Base-by-base conservation (phyloP, 2,888 invertebrate genomes). In the Plagodis pulveraria region DNA sequence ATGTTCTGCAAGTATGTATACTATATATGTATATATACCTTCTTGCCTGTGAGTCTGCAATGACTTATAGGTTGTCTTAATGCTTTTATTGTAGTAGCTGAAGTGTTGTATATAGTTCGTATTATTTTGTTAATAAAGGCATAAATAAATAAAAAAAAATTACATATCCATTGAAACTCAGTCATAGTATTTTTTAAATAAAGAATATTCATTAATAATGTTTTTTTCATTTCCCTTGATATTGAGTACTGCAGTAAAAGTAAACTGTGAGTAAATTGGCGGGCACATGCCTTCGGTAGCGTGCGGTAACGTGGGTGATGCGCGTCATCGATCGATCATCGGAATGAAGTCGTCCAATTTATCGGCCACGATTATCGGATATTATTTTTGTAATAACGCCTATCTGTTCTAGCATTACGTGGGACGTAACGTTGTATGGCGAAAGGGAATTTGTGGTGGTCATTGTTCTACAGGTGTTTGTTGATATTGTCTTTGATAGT, bases 311-410 rank as follows among this genome's bases (percentile, higher is more conserved):
- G 87, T 86, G 88, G 87, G 87, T 83, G 89, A 86, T 78, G 78
- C 78, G 76, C 80, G 74, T 76, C 70, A 67, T 56, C 80, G 74
- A 89, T 90, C 87, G 76, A 89, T 91, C 90, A 87, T 76, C 72
- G 50, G 69, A 83, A 89, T 89, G 80, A 84, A 87, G 84, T 84
- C 84, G 85, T 89, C 83, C 82, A 80, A 84, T 84, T 81, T 83
- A 84, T 82, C 77, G 76, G 70, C 71, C 72, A 72, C 79, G 77
- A 82, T 80, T 81, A 80, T 76, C 73, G 74, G 70, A 75, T 78
- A 83, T 78, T 74, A 81, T 81, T 83, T 84, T 83, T 82, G 76
- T 81, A 81, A 82, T 80, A 80, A 77, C 74, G 72, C 65, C 74
- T 72, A 74, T 78, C 73, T 70, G 69, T 67, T 71, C 71, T 72